Percentiles rank a stretch among this genome's conserved stretches.
phyloP scores from a whole-genome alignment of 2,888 invertebrate species.

The Iphiclides podalirius region DNA sequence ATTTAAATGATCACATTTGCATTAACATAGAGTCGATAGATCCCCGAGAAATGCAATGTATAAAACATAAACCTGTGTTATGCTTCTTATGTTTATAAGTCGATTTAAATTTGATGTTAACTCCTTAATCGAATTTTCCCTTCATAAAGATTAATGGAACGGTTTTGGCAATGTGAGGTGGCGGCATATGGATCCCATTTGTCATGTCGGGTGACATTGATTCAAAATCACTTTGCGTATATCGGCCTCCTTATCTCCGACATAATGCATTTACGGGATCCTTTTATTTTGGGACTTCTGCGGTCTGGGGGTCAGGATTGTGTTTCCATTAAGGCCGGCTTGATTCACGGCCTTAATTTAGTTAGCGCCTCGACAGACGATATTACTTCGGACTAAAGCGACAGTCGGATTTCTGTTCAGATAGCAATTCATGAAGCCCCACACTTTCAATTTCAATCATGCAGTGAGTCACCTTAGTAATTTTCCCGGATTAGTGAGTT shows the following conservation, averaged over 20 bases:
- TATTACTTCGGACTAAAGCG: slow-evolving; percentile 9
- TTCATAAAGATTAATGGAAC: slow-evolving; percentile 8
- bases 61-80: too few relatives aligned
- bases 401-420: slow-evolving; percentile 4
- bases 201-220: slow-evolving; percentile 29
- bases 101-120: too few relatives aligned
- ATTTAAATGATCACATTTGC: too few relatives aligned
- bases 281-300: slow-evolving; percentile 35
- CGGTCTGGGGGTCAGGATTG: slow-evolving; percentile 32
- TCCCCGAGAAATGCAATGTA: too few relatives aligned
- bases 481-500: too few relatives aligned
- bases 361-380: slow-evolving; percentile 19
- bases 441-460: not conserved
- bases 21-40: too few relatives aligned
- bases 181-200: slow-evolving; percentile 25
- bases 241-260: slow-evolving; percentile 44
- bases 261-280: slow-evolving; percentile 37
- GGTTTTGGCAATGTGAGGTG: slow-evolving; percentile 3
- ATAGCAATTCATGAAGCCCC: slow-evolving; percentile 1
- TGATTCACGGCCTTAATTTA: slow-evolving; percentile 37
- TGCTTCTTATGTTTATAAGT: too few relatives aligned
- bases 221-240: slow-evolving; percentile 45
- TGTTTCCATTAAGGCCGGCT: slow-evolving; percentile 38
- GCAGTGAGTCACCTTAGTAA: too few relatives aligned
- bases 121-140: not conserved